These are phyloP conservation scores for Drosophila suzukii DNA, from an alignment of 1,140 invertebrate species.

Conservation along the genomic window DNA sequence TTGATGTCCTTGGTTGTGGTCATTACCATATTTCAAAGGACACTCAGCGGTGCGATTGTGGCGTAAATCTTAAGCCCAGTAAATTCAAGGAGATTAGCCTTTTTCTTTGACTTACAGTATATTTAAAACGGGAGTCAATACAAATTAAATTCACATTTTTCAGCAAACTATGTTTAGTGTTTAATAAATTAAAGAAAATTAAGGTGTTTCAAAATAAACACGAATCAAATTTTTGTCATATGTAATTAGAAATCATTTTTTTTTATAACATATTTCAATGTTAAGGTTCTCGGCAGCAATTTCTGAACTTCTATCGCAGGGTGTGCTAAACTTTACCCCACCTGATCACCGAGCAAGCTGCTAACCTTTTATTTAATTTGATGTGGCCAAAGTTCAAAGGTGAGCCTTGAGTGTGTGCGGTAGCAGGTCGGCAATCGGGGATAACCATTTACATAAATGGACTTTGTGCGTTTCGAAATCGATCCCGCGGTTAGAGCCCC, in stretches of 20 bases:
- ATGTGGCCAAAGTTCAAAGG: constrained; percentile 73
- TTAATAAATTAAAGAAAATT: too few relatives aligned
- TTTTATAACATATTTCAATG: background rate
- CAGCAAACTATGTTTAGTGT: too few relatives aligned
- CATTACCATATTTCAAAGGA: constrained; percentile 47
- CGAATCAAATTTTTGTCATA: too few relatives aligned
- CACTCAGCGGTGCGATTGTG: background rate
- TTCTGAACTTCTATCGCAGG: constrained; percentile 1
- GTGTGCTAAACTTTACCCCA: constrained; percentile 12
- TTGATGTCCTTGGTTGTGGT: constrained; percentile 57
- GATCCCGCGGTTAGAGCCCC: constrained; percentile 5
- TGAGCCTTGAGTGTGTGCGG: constrained; percentile 27
- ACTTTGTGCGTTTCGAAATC: constrained; percentile 53
- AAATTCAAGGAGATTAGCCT: background rate
- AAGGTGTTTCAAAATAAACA: too few relatives aligned
- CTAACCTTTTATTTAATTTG: constrained; percentile 77
- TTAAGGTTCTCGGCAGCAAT: background rate
- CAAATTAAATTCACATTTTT: background rate
- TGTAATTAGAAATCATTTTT: too few relatives aligned
- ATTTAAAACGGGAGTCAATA: background rate
- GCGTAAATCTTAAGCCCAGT: constrained; percentile 8
- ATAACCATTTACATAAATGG: constrained; percentile 74
- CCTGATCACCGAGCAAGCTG: constrained; percentile 18
- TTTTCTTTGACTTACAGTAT: background rate
- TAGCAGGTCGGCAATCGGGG: constrained; percentile 13